These are phyloP conservation scores for Brachionus paranguensis DNA, from an alignment of 1,140 invertebrate species.

Conservation along the genomic window DNA sequence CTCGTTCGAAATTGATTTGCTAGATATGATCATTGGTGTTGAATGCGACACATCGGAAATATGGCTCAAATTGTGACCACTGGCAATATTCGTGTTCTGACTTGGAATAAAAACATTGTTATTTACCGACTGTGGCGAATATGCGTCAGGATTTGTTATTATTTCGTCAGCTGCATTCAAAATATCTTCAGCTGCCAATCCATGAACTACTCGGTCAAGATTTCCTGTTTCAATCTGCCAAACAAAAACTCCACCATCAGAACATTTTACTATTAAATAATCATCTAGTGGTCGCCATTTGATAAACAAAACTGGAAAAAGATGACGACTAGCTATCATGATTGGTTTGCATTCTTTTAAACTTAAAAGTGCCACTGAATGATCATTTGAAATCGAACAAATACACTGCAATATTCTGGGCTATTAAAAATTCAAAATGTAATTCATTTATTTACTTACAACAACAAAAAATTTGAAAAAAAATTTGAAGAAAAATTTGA, in stretches of 20 bases:
- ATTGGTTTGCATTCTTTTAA: slow-evolving; percentile 89
- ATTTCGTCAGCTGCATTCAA: slow-evolving; percentile 37
- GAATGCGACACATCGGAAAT: not conserved
- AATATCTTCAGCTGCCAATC: slow-evolving; percentile 90
- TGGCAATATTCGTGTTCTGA: not conserved
- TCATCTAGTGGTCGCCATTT: slow-evolving; percentile 96
- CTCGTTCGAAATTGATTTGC: slow-evolving; percentile 19
- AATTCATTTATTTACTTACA: not conserved
- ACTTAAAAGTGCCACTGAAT: slow-evolving; percentile 87
- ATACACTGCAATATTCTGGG: slow-evolving; percentile 85
- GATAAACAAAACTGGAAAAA: slow-evolving; percentile 89
- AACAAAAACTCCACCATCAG: slow-evolving; percentile 92
- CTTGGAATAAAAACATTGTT: not conserved
- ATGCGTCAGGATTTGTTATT: not conserved
- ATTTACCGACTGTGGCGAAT: not conserved
- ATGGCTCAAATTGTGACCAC: not conserved
- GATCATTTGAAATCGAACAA: slow-evolving; percentile 91
- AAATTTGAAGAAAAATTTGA: too few relatives aligned
- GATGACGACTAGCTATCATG: slow-evolving; percentile 84
- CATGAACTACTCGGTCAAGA: slow-evolving; percentile 86
- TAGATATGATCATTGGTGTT: slow-evolving; percentile 38
- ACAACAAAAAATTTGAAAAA: too few relatives aligned
- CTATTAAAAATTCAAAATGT: slow-evolving; percentile 57
- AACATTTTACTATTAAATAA: slow-evolving; percentile 94
- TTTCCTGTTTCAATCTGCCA: slow-evolving; percentile 99